Base-by-base conservation (phyloP, 2,113 vertebrate species). In the Zapornia atra region DNA sequence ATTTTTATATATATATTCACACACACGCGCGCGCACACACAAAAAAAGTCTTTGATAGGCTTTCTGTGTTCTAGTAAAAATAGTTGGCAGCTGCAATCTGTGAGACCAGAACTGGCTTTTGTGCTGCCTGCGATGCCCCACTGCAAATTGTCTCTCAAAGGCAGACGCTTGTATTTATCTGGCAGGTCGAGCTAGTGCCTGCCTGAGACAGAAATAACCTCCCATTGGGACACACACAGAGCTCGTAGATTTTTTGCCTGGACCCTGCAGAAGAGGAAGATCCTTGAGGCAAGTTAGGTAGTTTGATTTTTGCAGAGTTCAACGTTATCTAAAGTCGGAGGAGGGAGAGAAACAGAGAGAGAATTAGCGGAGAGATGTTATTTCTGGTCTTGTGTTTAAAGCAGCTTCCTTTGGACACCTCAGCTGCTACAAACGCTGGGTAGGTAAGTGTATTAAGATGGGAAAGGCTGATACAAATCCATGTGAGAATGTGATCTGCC, bases 201-300 rank as follows among this genome's bases (percentile, higher is more conserved):
- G 99, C 99, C 98, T 99, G 99, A 42, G 99, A 99, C 96, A 99
- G 98, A 98, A 99, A 99, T 70, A 99, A 95, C 95, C 98, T 98
- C 91, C 99, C 99, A 3, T 99, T 99, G 98, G 99, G 98, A 77
- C 99, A 99, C 80, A 99, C 99, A 93, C 99, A 99, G 92, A 99
- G 98, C 98, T 99, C 99, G 93, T 99, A 99, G 92, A 99, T 99
- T 91, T 98, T 99, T 98, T 99, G 99, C 97, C 99, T 98, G 90
- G 98, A 98, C 90, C 98, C 98, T 7, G 99, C 96, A 88, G 99
- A 97, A 6, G 99, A 98, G 94, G 99, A 98, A 96, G 98, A 99
- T 91, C 99, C 99, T 77, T 99, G 99, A 29, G 99, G 99, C 97
- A 99, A 98, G 79, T 98, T 98, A 97, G 99, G 98, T 96, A 99